Evolutionary conservation across 2,797 vertebrate species (phyloP), one percentile per base, ranked within the genome.

Genomic region (Lerista edwardsae): DNA sequence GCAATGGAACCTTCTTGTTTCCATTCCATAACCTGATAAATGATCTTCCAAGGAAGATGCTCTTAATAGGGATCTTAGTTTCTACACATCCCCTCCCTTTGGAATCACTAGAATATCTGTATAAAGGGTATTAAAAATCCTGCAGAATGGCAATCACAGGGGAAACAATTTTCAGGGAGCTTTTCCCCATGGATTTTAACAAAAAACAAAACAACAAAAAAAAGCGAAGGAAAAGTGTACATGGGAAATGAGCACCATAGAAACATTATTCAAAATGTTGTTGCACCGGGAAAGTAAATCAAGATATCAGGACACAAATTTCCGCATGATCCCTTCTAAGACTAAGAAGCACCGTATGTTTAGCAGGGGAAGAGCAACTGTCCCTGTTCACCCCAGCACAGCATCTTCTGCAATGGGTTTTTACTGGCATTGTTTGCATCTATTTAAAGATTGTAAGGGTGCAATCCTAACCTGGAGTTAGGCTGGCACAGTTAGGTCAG

Each of bases 61-160:
- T 86, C 64, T 79, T 68, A 85, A 44, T 11, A 41, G 72, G 39
- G 88, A 84, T 68, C 77, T 51, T 80, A 85, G 86, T 85, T 79
- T 83, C 55, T 75, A 71, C 19, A 69, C 17, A 23, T 68, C 84
- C 81, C 29, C 51, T 76, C 67, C 65, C 51, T n/a, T 57, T 57
- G 15, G 27, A 75, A 65, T 14, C 44, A 29, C 55, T 55, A 31
- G 29, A 69, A 78, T 89, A 71, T 0, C 9, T 17, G 27, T 39
- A 79, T 1, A 0, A 19, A 59, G 64, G 34, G 19, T 29, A 41
- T 25, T 4, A 44, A 84, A 68, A 8, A 61, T 69, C 83, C 39
- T 8, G 6, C 5, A 51, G 61, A 79, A 67, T 75, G 65, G 17
- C 1, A 86, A 84, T 29, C 19, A 27, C 55, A 27, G 36, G 51